Evolutionary conservation across 2,888 invertebrate genomes (phyloP).

Genomic region (Clepsis dumicolana): DNA sequence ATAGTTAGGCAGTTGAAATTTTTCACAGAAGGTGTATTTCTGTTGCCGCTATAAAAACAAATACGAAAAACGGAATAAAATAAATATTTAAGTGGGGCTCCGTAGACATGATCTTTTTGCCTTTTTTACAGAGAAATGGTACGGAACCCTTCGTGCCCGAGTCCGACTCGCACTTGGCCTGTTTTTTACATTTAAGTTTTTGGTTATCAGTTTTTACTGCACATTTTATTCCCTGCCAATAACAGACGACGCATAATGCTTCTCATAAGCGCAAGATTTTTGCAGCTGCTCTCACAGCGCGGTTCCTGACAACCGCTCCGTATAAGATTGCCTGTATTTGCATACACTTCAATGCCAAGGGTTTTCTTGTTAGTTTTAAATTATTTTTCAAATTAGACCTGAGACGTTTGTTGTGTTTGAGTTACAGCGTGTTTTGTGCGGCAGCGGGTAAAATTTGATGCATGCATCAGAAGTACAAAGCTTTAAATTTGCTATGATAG

Average conservation of each 20-base stretch:
- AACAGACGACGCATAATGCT: background rate
- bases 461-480: background rate
- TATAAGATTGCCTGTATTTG: slow-evolving; percentile 58
- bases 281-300: background rate
- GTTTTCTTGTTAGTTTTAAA: slow-evolving; percentile 41
- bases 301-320: slow-evolving; percentile 47
- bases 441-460: background rate
- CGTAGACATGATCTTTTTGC: too few species aligned
- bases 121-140: too few species aligned
- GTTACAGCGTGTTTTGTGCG: slow-evolving; percentile 4
- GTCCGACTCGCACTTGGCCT: too few species aligned
- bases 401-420: slow-evolving; percentile 23
- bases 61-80: too few species aligned
- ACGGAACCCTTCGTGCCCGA: too few species aligned
- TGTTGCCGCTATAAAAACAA: too few species aligned
- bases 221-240: background rate
- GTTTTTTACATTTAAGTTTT: too few species aligned
- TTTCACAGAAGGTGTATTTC: too few species aligned
- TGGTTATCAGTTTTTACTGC: too few species aligned
- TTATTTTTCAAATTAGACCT: slow-evolving; percentile 38
- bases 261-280: background rate
- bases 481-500: too few species aligned
- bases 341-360: slow-evolving; percentile 47
- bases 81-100: too few species aligned
- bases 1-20: too few species aligned